These are phyloP conservation scores for Chionomys nivalis DNA, from an alignment of 2,113 vertebrate genomes.

Conservation along the genomic window DNA sequence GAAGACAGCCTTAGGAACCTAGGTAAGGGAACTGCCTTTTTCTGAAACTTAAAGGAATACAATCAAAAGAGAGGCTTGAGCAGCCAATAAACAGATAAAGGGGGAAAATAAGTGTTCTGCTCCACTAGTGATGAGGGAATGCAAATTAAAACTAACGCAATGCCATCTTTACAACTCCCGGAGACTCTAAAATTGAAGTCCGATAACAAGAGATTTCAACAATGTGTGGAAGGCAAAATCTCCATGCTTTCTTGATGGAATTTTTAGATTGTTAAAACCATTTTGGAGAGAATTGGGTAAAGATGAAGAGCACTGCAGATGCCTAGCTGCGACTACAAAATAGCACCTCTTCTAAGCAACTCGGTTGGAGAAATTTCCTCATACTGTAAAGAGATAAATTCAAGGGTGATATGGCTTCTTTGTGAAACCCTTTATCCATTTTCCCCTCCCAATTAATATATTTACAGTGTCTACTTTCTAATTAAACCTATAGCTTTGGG, in stretches of 20 bases:
- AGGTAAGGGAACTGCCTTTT: neutral
- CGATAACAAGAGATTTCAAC: neutral
- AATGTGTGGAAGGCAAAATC: neutral
- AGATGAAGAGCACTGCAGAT: neutral
- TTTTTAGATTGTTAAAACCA: neutral
- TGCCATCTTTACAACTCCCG: neutral
- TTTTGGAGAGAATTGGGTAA: conserved; percentile 27
- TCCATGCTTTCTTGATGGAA: neutral
- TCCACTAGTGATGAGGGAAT: neutral
- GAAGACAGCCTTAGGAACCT: neutral
- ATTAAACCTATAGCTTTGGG: neutral
- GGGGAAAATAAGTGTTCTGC: neutral
- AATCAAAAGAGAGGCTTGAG: neutral
- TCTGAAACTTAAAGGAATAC: neutral
- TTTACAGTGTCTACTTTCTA: neutral
- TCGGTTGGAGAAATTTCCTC: neutral
- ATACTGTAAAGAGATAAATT: neutral
- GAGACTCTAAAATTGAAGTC: neutral
- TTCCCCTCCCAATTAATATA: neutral
- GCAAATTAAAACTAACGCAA: conserved; percentile 1
- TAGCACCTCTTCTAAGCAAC: neutral
- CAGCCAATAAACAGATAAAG: neutral
- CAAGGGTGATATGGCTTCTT: neutral
- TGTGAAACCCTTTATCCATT: neutral
- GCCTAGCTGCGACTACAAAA: neutral